A percentile compares a stretch with the other conserved stretches of the same genome.
These are phyloP conservation scores for Borostomias antarcticus DNA, from an alignment of 2,797 vertebrate genomes.

Conservation along the genomic window DNA sequence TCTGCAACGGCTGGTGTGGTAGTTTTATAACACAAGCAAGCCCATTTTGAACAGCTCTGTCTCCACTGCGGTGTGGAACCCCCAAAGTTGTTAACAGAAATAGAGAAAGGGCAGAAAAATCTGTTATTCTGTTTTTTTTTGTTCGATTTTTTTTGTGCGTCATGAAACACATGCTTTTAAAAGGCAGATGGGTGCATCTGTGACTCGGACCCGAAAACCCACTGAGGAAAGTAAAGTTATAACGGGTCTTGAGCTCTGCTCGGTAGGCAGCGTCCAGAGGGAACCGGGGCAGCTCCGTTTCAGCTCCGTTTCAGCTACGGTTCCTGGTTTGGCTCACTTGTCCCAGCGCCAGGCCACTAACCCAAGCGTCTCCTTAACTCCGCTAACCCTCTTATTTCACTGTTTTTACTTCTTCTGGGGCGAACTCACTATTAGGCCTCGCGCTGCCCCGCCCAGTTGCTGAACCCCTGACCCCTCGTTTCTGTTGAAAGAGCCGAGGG, in stretches of 20 bases:
- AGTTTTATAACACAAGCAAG: conserved; percentile 2
- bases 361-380: background rate
- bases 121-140: background rate
- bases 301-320: background rate
- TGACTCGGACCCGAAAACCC: background rate
- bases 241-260: background rate
- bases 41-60: background rate
- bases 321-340: conserved; percentile 11
- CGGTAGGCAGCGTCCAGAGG: too few species aligned
- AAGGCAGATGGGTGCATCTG: background rate
- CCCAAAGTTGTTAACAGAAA: background rate
- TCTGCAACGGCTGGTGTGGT: background rate
- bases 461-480: conserved; percentile 57
- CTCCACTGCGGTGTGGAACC: background rate
- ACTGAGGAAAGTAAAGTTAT: background rate
- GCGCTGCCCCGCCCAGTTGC: background rate
- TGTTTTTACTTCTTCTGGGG: background rate
- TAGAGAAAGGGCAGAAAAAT: background rate
- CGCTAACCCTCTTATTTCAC: conserved; percentile 6
- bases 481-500: conserved; percentile 7
- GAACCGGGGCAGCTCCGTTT: too few species aligned
- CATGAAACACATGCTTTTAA: background rate
- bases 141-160: too few species aligned
- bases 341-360: background rate
- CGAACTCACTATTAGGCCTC: background rate